These are phyloP conservation scores for Arnoldichthys spilopterus DNA, from an alignment of 2,797 vertebrate species.

Conservation along the genomic window DNA sequence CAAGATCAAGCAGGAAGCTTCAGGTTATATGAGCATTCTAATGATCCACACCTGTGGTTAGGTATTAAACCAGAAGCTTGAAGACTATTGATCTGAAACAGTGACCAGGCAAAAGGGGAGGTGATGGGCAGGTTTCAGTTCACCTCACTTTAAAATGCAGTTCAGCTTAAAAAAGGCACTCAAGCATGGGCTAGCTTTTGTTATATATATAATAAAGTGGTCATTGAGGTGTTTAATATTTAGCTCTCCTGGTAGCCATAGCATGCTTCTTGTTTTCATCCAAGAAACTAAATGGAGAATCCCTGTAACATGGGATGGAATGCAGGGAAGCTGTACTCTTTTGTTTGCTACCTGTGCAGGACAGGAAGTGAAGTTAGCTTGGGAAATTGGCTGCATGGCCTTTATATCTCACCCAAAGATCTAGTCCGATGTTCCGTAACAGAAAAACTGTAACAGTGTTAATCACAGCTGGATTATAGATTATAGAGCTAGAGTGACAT, in stretches of 20 bases:
- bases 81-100: neutral
- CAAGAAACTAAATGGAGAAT: slow-evolving; percentile 12
- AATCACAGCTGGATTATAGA: slow-evolving; percentile 42
- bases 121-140: neutral
- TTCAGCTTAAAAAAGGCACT: neutral
- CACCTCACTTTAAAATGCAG: neutral
- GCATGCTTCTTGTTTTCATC: slow-evolving; percentile 15
- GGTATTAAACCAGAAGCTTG: neutral
- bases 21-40: neutral
- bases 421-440: slow-evolving; percentile 41
- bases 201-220: neutral
- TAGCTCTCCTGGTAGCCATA: neutral
- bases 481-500: neutral
- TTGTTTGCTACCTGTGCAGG: slow-evolving; percentile 49
- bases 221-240: neutral
- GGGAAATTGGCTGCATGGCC: slow-evolving; percentile 41
- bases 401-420: slow-evolving; percentile 55
- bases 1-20: neutral
- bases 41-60: neutral
- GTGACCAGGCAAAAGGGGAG: neutral
- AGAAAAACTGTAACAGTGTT: slow-evolving; percentile 29
- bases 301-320: slow-evolving; percentile 5
- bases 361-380: slow-evolving; percentile 54
- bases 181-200: neutral
- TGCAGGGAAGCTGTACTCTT: slow-evolving; percentile 32